Evolutionary conservation across 2,888 invertebrate species (phyloP).

Genomic region (Drosophila ochracea): DNA sequence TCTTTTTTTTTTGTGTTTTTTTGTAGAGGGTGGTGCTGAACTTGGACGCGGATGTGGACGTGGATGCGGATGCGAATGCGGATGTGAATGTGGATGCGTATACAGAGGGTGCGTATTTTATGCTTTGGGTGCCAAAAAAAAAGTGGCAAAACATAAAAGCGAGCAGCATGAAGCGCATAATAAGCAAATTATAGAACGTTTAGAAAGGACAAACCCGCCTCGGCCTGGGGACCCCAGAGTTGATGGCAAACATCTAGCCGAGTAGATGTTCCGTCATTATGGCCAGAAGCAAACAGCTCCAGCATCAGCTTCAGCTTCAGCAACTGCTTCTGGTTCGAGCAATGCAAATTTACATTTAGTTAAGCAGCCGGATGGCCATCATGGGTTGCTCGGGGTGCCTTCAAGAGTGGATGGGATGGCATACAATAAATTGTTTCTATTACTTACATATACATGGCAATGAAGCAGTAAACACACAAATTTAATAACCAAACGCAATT

Average conservation of each 20-base stretch:
- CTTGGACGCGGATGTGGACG: background rate
- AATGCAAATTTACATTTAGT: conserved; percentile 77
- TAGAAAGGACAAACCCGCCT: conserved; percentile 73
- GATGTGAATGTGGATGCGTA: conserved; percentile 11
- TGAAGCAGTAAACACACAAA: conserved; percentile 83
- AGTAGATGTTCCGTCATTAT: conserved; percentile 49
- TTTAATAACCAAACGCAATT: conserved; percentile 82
- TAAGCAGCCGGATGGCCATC: conserved; percentile 38
- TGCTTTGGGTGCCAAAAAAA: conserved; percentile 71
- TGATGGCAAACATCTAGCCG: conserved; percentile 35
- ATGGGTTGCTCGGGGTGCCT: background rate
- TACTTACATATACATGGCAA: conserved; percentile 74
- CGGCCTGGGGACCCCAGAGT: conserved; percentile 6
- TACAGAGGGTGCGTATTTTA: conserved; percentile 67
- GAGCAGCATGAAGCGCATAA: conserved; percentile 80
- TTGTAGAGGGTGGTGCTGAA: background rate
- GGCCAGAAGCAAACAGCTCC: conserved; percentile 48
- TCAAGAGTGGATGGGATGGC: conserved; percentile 14
- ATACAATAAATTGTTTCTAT: conserved; percentile 85
- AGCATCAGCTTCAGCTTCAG: background rate
- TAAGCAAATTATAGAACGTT: conserved; percentile 84
- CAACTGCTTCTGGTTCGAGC: conserved; percentile 28
- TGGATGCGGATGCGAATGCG: conserved; percentile 2
- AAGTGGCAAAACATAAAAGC: conserved; percentile 81
- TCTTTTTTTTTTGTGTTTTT: background rate